Evolutionary conservation across 2,797 vertebrate genomes (phyloP).

Genomic region (Pteronotus mesoamericanus): DNA sequence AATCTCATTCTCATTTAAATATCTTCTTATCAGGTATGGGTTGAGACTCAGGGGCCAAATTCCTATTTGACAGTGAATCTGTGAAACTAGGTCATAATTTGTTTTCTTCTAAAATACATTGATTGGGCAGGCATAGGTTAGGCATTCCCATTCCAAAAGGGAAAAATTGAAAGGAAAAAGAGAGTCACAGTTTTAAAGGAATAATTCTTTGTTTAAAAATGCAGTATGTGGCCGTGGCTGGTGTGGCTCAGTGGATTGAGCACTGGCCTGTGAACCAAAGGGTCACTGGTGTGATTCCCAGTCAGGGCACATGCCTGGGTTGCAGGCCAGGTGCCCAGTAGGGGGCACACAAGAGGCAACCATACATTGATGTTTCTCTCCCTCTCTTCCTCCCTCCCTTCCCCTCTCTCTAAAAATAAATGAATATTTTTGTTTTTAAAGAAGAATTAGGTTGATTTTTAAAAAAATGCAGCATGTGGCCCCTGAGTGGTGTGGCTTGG

Average conservation of each 20-base stretch:
- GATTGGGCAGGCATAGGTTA: neutral
- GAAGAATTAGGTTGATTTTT: too few relatives aligned
- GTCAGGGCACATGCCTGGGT: neutral
- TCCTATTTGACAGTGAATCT: neutral
- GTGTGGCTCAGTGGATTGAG: neutral
- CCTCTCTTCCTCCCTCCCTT: neutral
- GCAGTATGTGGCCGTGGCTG: neutral
- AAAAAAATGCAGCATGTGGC: too few relatives aligned
- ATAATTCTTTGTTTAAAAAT: neutral
- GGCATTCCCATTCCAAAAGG: neutral
- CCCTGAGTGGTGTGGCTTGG: too few relatives aligned
- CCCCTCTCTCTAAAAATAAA: too few relatives aligned
- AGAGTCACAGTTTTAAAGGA: neutral
- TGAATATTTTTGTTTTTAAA: too few relatives aligned
- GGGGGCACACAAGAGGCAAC: neutral
- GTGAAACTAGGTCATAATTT: neutral
- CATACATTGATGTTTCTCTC: neutral
- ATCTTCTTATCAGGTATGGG: neutral
- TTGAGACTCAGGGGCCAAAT: neutral
- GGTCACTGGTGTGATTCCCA: neutral
- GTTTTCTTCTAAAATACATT: neutral
- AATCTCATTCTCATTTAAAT: constrained; percentile 37
- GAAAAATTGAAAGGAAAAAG: neutral
- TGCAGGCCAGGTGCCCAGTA: neutral
- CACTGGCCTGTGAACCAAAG: neutral